Evolutionary conservation across 2,797 vertebrate genomes (phyloP).

Genomic region (Moxostoma hubbsi): DNA sequence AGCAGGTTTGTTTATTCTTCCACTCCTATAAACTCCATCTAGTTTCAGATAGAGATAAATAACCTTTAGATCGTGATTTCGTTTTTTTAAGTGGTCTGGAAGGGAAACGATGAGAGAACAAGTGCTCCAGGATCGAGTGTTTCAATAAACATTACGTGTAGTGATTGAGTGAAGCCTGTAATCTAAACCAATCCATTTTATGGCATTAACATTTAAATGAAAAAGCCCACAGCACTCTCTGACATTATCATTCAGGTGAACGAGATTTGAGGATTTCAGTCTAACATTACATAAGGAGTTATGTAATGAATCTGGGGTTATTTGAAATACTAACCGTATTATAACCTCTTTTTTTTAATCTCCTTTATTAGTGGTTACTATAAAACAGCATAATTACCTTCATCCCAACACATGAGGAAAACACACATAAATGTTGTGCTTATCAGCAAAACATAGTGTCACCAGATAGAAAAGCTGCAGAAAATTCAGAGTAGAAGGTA

Average conservation of each 20-base stretch:
- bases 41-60: not conserved
- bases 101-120: not conserved
- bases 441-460: not conserved
- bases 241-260: constrained; percentile 37
- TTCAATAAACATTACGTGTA: constrained; percentile 29
- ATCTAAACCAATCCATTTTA: constrained; percentile 39
- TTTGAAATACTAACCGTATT: constrained; percentile 15
- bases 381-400: not conserved
- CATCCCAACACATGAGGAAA: not conserved
- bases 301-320: not conserved
- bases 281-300: not conserved
- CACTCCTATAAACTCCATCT: not conserved
- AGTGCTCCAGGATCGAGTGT: not conserved
- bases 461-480: not conserved
- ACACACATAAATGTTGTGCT: not conserved
- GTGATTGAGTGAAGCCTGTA: constrained; percentile 28
- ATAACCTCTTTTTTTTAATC: not conserved
- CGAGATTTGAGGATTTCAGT: constrained; percentile 12
- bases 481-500: not conserved
- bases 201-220: constrained; percentile 42
- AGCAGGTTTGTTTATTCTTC: not conserved
- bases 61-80: not conserved
- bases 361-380: not conserved
- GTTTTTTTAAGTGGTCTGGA: not conserved
- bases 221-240: constrained; percentile 45